These are phyloP conservation scores for Toxonevra muliebris DNA, from an alignment of 2,888 invertebrate genomes.

Conservation along the genomic window DNA sequence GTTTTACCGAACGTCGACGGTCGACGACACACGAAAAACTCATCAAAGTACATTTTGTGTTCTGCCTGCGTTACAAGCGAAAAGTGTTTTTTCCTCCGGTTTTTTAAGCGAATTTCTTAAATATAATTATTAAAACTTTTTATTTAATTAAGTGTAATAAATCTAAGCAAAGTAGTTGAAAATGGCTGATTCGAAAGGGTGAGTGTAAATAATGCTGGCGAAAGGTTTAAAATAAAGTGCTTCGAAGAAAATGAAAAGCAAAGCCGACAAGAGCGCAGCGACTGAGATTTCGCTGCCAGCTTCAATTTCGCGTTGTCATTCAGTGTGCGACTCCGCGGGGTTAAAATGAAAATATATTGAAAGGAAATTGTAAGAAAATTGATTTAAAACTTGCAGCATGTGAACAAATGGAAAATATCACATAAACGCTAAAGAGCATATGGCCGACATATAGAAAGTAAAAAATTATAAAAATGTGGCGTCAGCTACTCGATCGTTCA, in stretches of 20 bases:
- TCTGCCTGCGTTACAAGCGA: slow-evolving; percentile 24
- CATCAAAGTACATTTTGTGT: too few relatives aligned
- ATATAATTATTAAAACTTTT: slow-evolving; percentile 35
- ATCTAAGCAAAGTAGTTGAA: slow-evolving; percentile 41
- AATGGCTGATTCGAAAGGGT: slow-evolving; percentile 65
- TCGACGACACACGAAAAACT: too few relatives aligned
- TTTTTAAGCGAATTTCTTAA: slow-evolving; percentile 34
- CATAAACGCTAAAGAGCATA: too few relatives aligned
- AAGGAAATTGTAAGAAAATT: not conserved
- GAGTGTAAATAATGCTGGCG: slow-evolving; percentile 45
- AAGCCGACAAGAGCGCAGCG: slow-evolving; percentile 27
- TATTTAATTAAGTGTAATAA: slow-evolving; percentile 38
- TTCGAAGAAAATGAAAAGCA: slow-evolving; percentile 22
- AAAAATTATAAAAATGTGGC: too few relatives aligned
- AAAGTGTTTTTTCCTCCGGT: slow-evolving; percentile 25
- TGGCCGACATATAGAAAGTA: too few relatives aligned
- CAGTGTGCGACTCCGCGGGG: slow-evolving; percentile 32
- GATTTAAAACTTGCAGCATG: not conserved
- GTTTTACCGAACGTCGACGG: too few relatives aligned
- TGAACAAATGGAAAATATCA: too few relatives aligned
- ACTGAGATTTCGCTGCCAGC: slow-evolving; percentile 43
- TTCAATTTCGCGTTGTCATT: slow-evolving; percentile 58
- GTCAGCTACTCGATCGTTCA: slow-evolving; percentile 26
- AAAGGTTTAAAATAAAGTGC: slow-evolving; percentile 43
- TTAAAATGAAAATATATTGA: slow-evolving; percentile 24